Conservation (phyloP, 2,888 invertebrate genomes). For the Oasisia sp. region DNA sequence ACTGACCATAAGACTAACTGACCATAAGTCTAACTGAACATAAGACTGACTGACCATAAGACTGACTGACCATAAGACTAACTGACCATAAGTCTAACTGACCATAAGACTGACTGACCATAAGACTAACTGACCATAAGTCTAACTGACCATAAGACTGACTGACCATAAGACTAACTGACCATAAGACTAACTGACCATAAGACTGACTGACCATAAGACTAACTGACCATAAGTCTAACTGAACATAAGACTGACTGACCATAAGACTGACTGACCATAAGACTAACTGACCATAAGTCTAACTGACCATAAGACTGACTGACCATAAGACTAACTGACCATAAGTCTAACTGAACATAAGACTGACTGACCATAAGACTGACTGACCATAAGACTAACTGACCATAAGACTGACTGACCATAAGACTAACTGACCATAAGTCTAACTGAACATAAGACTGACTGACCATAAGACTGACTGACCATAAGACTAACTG, state of each 20-base stretch:
- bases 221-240: conserved; percentile 56
- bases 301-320: conserved; percentile 58
- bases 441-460: conserved; percentile 53
- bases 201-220: conserved; percentile 45
- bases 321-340: conserved; percentile 23
- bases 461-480: conserved; percentile 31
- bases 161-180: conserved; percentile 56
- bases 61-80: conserved; percentile 56
- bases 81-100: conserved; percentile 24
- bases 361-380: background rate
- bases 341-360: too few relatives aligned
- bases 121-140: conserved; percentile 52
- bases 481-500: conserved; percentile 61
- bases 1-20: conserved; percentile 23
- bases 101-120: conserved; percentile 55
- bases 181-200: conserved; percentile 45
- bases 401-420: conserved; percentile 22
- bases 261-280: conserved; percentile 45
- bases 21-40: too few relatives aligned
- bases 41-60: background rate
- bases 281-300: conserved; percentile 45
- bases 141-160: background rate
- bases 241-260: too few relatives aligned
- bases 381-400: conserved; percentile 56
- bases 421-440: conserved; percentile 55